phyloP scores from a whole-genome alignment of 1,140 invertebrate genomes.

The Drosophila pseudoobscura region DNA sequence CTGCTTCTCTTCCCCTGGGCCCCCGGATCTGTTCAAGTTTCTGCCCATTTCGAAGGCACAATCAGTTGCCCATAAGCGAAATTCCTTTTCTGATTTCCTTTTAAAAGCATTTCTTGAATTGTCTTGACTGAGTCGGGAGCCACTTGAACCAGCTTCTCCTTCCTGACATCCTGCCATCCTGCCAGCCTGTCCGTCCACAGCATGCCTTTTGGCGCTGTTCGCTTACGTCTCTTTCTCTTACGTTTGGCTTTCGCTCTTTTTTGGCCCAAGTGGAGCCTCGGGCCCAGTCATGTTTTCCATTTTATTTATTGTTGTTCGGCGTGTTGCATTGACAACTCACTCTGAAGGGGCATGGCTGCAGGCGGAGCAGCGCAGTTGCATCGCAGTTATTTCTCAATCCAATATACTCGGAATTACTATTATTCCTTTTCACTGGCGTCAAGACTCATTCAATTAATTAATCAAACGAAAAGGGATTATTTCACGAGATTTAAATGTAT shows the following conservation, averaged over 20 bases:
- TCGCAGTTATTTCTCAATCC: slow-evolving; percentile 14
- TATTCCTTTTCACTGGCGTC: slow-evolving; percentile 39
- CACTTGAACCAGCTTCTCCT: slow-evolving; percentile 53
- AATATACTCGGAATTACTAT: slow-evolving; percentile 49
- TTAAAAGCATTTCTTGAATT: slow-evolving; percentile 79
- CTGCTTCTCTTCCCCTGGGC: background rate
- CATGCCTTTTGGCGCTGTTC: slow-evolving; percentile 5
- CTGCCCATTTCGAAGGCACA: slow-evolving; percentile 56
- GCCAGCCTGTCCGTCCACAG: background rate
- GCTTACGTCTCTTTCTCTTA: slow-evolving; percentile 8
- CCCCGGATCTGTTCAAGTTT: slow-evolving; percentile 44
- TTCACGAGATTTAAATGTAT: slow-evolving; percentile 26
- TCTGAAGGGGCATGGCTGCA: slow-evolving; percentile 1
- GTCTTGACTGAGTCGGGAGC: slow-evolving; percentile 64
- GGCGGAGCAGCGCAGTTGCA: slow-evolving; percentile 5
- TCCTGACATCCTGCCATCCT: background rate
- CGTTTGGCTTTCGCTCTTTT: slow-evolving; percentile 11
- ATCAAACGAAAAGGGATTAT: slow-evolving; percentile 32
- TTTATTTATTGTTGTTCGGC: slow-evolving; percentile 70
- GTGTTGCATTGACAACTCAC: slow-evolving; percentile 59
- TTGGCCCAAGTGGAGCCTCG: background rate
- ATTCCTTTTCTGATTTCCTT: slow-evolving; percentile 76
- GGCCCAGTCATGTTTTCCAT: slow-evolving; percentile 25
- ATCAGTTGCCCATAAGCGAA: slow-evolving; percentile 80
- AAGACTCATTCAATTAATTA: slow-evolving; percentile 56